phyloP scores from a whole-genome alignment of 2,113 vertebrate species.

The Acanthochromis polyacanthus region DNA sequence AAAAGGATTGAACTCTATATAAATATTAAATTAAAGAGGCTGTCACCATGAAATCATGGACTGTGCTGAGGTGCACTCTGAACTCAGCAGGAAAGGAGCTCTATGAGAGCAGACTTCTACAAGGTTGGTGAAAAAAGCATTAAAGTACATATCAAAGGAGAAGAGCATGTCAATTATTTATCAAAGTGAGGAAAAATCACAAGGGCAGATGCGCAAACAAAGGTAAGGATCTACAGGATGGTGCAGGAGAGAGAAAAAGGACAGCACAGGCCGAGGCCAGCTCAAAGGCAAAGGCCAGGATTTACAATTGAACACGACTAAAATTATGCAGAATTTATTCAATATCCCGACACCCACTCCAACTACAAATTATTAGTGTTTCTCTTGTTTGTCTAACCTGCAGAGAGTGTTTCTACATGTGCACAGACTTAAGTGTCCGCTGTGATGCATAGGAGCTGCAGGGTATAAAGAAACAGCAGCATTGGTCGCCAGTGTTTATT shows the following conservation, averaged over 20 bases:
- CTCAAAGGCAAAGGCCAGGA: not conserved
- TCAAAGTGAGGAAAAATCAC: conserved; percentile 65
- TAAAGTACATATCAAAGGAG: conserved; percentile 77
- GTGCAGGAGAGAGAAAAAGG: conserved; percentile 17
- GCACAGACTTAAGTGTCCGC: conserved; percentile 40
- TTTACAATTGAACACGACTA: not conserved
- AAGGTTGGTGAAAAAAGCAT: conserved; percentile 67
- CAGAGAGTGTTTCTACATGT: conserved; percentile 31
- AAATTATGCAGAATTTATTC: not conserved
- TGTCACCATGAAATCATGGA: conserved; percentile 58
- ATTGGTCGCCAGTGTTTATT: conserved; percentile 50
- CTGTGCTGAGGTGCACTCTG: conserved; percentile 60
- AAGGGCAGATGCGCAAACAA: conserved; percentile 71
- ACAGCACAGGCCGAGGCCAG: conserved; percentile 1
- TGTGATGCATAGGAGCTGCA: conserved; percentile 61
- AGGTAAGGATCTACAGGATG: conserved; percentile 56
- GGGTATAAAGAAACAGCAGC: conserved; percentile 49
- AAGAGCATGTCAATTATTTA: conserved; percentile 78
- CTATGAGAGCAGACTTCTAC: conserved; percentile 59
- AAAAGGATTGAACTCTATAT: conserved; percentile 32
- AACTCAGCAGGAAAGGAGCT: conserved; percentile 54
- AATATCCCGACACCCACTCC: conserved; percentile 7
- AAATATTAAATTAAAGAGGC: conserved; percentile 62
- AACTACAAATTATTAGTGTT: conserved; percentile 11
- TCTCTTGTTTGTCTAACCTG: conserved; percentile 28